Conservation (phyloP, 2,888 invertebrate species). For the Drosophila siamana region DNA sequence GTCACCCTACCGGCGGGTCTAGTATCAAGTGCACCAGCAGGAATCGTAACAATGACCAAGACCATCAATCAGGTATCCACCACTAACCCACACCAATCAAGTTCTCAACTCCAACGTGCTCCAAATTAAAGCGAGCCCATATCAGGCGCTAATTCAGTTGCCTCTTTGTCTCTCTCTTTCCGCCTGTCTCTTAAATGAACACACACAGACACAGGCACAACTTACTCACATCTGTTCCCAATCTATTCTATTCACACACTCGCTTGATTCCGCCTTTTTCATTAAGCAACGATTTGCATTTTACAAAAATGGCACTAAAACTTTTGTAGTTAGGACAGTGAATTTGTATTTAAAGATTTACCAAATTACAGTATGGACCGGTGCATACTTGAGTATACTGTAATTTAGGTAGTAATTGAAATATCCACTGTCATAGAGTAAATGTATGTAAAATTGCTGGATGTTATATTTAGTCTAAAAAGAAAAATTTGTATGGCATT, state of each 20-base stretch:
- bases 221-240: background rate
- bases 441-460: conserved; percentile 9
- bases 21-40: conserved; percentile 87
- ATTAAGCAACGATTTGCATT: conserved; percentile 38
- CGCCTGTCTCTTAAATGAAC: conserved; percentile 10
- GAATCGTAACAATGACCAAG: conserved; percentile 89
- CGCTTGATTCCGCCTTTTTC: conserved; percentile 2
- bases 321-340: conserved; percentile 22
- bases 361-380: background rate
- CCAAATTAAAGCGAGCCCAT: conserved; percentile 4
- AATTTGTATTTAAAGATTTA: conserved; percentile 24
- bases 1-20: conserved; percentile 86
- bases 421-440: conserved; percentile 9
- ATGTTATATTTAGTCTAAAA: background rate
- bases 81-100: conserved; percentile 49
- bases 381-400: background rate
- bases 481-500: too few relatives aligned
- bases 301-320: conserved; percentile 12
- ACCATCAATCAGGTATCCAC: conserved; percentile 85
- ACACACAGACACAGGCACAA: conserved; percentile 4
- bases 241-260: conserved; percentile 10
- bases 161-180: conserved; percentile 45
- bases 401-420: conserved; percentile 2
- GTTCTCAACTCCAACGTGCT: conserved; percentile 5
- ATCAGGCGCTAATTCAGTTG: conserved; percentile 36